Percentiles rank a stretch among this genome's conserved stretches.
Conservation (phyloP, 2,888 invertebrate genomes). For the Labia minor region DNA sequence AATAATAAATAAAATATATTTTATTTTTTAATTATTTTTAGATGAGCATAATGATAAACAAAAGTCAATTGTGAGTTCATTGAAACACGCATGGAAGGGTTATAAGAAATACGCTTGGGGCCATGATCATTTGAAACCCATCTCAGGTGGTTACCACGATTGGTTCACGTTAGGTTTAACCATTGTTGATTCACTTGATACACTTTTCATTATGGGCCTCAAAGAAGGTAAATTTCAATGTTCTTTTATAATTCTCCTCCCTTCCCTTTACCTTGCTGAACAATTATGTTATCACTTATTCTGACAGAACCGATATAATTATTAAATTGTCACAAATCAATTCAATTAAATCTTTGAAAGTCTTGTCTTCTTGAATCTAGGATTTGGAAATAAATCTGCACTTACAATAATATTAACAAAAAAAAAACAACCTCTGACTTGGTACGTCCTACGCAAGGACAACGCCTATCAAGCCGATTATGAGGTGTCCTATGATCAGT, state of each 20-base stretch:
- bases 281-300: too few relatives aligned
- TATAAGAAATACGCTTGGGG: conserved; percentile 96
- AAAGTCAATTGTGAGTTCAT: conserved; percentile 73
- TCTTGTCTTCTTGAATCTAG: too few relatives aligned
- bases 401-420: too few relatives aligned
- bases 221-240: conserved; percentile 72
- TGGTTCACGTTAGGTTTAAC: conserved; percentile 97
- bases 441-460: too few relatives aligned
- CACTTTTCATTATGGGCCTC: conserved; percentile 91
- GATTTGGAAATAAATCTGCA: too few relatives aligned
- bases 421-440: too few relatives aligned
- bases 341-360: too few relatives aligned
- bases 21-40: conserved; percentile 30
- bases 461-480: too few relatives aligned
- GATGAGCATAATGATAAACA: conserved; percentile 58
- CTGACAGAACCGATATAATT: too few relatives aligned
- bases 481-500: too few relatives aligned
- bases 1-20: conserved; percentile 1
- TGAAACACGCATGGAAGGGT: conserved; percentile 87
- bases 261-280: too few relatives aligned
- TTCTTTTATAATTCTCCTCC: conserved; percentile 13
- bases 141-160: conserved; percentile 70
- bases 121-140: conserved; percentile 87
- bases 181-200: conserved; percentile 89
- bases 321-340: too few relatives aligned